Base-by-base conservation (phyloP, 2,888 invertebrate genomes). In the Leuctra nigra region DNA sequence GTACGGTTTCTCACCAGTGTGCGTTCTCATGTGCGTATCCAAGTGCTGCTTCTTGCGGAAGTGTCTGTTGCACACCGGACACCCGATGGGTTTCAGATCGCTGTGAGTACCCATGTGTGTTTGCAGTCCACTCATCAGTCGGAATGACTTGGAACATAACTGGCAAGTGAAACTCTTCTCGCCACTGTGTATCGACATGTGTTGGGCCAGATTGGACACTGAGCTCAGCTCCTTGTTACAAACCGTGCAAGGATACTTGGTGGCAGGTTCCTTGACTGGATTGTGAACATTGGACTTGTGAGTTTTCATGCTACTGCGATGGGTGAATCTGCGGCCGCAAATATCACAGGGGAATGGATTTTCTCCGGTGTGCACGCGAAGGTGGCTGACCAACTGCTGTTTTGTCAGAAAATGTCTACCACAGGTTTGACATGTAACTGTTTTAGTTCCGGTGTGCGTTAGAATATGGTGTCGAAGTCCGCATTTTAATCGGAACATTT, bases 111-210 rank as follows among this genome's bases (percentile, higher is more conserved):
- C 16, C n/a, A 41, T 11, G 20, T 41, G 41, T 16, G 50, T 48
- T 7, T 50, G 53, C 11, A 61, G 54, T 16, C 59, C 57, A 20
- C 54, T 35, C 24, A 57, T 58, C 20, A 58, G 41, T 2, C 56
- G 39, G 54, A 61, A 61, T 4, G 47, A 20, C 35, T 55, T 73
- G 4, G 72, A 73, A 66, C 83, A 83, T 14, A 67, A 61, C 2
- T 67, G 59, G 65, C 83, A 83, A n/a, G n/a, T n/a, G n/a, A n/a
- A n/a, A n/a, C n/a, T n/a, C n/a, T n/a, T n/a, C 20, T 33, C 11
- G 4, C 50, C 50, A 11, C 35, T 50, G 20, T 14, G 60, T 39
- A 50, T 59, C 25, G 48, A 25, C 16, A 59, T 56, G 44, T 59
- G 59, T 11, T n/a, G 22, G 3, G 20, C 23, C 3, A 16, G 20